Base-by-base conservation (phyloP, 1,140 invertebrate species). In the Procambarus clarkii region DNA sequence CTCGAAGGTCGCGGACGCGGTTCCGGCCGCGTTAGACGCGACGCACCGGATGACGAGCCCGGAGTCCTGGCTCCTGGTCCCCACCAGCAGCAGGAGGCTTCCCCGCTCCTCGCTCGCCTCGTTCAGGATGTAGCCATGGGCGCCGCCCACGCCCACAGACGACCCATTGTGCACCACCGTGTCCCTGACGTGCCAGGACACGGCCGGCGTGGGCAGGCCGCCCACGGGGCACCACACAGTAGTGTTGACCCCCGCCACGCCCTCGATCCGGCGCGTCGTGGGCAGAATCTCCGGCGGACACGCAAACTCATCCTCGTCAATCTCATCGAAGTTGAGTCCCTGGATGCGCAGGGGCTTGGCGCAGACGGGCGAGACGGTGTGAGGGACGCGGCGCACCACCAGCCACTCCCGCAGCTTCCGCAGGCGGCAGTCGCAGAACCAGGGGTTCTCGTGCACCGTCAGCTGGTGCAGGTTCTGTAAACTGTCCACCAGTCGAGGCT, bases 151-250 rank as follows among this genome's bases (percentile, higher is more conserved):
- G 34, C 76, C 71, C 86, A 96, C 95, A 45, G 92, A 18, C 18
- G 97, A 97, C 92, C 97, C 97, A 94, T 98, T 98, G 58, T 96
- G 94, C 89, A 98, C 95, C 24, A 97, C 95, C n/a, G 97, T 95
- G 0, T 97, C 97, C 93, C 97, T 97, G 96, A 97, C 97, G 93
- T 97, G 97, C 98, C 98, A 98, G 91, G 96, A 97, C 78, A 98
- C 96, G 74, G 95, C 96, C 0, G 98, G 97, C 13, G 96, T 95
- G 0, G 98, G 98, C 84, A 98, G 95, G 0, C 97, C 97, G 78
- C 96, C 96, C 0, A 97, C 97, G 21, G 96, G 95, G 93, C 98
- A 98, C 21, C 96, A 95, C 45, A 98, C 96, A 4, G 97, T 98
- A 0, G 97, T 97, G 94, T 98, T 98, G 93, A 97, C 97, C 0